Base-by-base conservation (phyloP, 1,140 invertebrate genomes). In the Mizuhopecten yessoensis region DNA sequence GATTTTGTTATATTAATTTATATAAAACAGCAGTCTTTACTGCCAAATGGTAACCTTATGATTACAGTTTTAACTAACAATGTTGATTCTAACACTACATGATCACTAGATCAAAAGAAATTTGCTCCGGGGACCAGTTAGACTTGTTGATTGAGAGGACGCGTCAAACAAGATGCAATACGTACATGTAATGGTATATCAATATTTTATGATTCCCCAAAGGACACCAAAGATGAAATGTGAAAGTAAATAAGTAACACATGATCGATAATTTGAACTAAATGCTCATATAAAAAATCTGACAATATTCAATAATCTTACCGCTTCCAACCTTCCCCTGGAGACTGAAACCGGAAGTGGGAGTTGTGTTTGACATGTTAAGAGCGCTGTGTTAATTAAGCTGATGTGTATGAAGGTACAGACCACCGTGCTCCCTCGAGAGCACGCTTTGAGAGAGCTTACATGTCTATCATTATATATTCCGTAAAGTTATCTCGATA, bases 201-300 rank as follows among this genome's bases (percentile, higher is more conserved):
- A 49, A 49, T 49, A 23, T 20, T 49, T 49, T 49, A 49, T 49
- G 20, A 49, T 49, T 49, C 45, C 45, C 45, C 20, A 20, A 23
- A 49, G 45, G 45, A 49, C n/a, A n/a, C n/a, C n/a, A n/a, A n/a
- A n/a, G n/a, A n/a, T 75, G 57, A 75, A 75, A 29, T 7, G 57
- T 29, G 36, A 75, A 75, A 75, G 57, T 75, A 29, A 9, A 29
- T 75, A 75, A 29, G 45, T 49, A 49, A 29, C 57, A 75, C 1
- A 75, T 75, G 57, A 29, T 75, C 57, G n/a, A 75, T 75, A 75
- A 29, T n/a, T n/a, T n/a, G n/a, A n/a, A n/a, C n/a, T n/a, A n/a
- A n/a, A n/a, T n/a, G n/a, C 57, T 23, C 57, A 17, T 29, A 75
- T 75, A 75, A 75, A 75, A 75, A 29, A 23, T 17, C 5, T 75